Evolutionary conservation across 2,797 vertebrate species (phyloP).

Genomic region (Myripristis jacobus): DNA sequence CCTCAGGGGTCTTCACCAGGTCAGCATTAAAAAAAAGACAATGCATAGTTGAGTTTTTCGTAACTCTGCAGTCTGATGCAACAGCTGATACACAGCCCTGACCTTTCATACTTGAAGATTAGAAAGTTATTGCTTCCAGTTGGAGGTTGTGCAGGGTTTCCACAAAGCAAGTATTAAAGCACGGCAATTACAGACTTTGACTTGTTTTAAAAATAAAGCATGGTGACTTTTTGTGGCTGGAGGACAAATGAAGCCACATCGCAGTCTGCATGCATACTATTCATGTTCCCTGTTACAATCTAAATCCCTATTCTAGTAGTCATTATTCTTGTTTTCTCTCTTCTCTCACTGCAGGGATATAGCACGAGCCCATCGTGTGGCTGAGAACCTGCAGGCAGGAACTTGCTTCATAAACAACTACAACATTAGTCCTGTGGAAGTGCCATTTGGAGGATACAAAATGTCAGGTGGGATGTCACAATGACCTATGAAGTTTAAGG

Average conservation of each 20-base stretch:
- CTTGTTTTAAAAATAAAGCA: neutral
- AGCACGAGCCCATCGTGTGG: constrained; percentile 93
- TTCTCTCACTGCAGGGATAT: constrained; percentile 85
- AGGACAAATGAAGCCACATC: neutral
- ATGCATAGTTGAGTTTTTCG: neutral
- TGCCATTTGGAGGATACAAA: constrained; percentile 98
- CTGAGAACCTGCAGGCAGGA: constrained; percentile 90
- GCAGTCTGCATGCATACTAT: neutral
- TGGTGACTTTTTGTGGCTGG: neutral
- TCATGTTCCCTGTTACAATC: neutral
- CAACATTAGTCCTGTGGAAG: constrained; percentile 89
- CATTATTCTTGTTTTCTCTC: neutral
- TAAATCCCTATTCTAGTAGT: neutral
- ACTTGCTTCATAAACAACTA: constrained; percentile 98
- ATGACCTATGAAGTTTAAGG: neutral
- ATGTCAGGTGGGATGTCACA: constrained; percentile 87
- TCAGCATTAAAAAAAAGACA: constrained; percentile 58
- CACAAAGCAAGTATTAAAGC: neutral
- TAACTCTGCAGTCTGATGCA: constrained; percentile 8
- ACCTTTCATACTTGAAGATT: neutral
- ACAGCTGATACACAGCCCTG: neutral
- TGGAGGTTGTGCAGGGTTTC: neutral
- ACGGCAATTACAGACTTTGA: neutral
- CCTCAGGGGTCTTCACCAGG: constrained; percentile 97
- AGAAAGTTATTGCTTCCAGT: neutral